A percentile compares a stretch with the other conserved stretches of the same genome.
Evolutionary conservation across 2,888 invertebrate genomes (phyloP).

Genomic region (Synergus japonicus): DNA sequence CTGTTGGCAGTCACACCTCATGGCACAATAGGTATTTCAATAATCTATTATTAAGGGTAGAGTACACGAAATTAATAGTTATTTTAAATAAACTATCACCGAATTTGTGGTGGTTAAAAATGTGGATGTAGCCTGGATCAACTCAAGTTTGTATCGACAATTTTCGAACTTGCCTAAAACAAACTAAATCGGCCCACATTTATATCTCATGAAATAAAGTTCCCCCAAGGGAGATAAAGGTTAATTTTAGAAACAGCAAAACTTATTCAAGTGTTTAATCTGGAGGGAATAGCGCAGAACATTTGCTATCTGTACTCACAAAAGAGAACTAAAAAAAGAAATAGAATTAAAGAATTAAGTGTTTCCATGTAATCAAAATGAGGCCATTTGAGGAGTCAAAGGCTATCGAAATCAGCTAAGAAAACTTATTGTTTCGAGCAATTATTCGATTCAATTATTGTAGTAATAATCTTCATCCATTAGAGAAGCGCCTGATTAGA

Average conservation of each 20-base stretch:
- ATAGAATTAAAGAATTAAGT: constrained; percentile 13
- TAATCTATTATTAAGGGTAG: neutral
- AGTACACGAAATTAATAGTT: neutral
- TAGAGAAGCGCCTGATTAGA: constrained; percentile 26
- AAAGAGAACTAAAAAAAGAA: constrained; percentile 50
- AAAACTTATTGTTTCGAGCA: constrained; percentile 49
- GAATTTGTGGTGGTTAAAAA: too few species aligned
- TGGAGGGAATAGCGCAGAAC: constrained; percentile 30
- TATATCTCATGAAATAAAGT: neutral
- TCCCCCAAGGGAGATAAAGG: neutral
- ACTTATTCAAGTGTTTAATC: constrained; percentile 23
- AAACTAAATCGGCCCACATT: neutral
- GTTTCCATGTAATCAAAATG: constrained; percentile 55
- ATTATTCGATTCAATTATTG: constrained; percentile 45
- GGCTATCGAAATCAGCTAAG: constrained; percentile 53
- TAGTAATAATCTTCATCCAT: neutral
- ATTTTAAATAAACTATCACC: neutral
- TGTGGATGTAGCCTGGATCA: too few species aligned
- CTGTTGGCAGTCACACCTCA: constrained; percentile 80
- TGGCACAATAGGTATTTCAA: constrained; percentile 79
- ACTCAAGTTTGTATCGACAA: neutral
- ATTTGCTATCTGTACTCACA: constrained; percentile 19
- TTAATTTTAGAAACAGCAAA: constrained; percentile 28
- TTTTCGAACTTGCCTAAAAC: neutral
- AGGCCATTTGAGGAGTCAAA: constrained; percentile 56